These are phyloP conservation scores for Nebria ingens DNA, from an alignment of 1,140 invertebrate genomes.

Conservation along the genomic window DNA sequence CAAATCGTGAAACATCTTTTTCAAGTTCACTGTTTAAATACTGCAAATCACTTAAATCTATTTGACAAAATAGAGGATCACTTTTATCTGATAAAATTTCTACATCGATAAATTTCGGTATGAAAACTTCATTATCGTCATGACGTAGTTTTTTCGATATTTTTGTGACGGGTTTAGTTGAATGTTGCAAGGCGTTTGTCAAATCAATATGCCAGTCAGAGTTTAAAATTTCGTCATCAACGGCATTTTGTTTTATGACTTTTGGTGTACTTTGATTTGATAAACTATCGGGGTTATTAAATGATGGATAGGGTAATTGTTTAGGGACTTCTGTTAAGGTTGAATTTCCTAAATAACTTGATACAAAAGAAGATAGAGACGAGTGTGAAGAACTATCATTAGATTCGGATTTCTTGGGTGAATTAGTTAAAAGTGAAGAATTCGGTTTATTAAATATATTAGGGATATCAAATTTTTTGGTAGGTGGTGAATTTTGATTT, in stretches of 20 bases:
- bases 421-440: constrained; percentile 7
- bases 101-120: constrained; percentile 25
- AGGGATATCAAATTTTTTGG: constrained; percentile 14
- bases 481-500: constrained; percentile 15
- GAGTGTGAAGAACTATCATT: background rate
- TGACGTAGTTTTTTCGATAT: no score
- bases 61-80: constrained; percentile 20
- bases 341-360: constrained; percentile 18
- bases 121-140: constrained; percentile 13
- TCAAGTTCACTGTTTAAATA: constrained; percentile 16
- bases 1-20: constrained; percentile 36
- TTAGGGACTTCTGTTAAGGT: background rate
- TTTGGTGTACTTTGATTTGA: background rate
- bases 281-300: background rate
- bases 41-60: constrained; percentile 27
- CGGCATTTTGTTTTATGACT: background rate
- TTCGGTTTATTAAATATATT: constrained; percentile 9
- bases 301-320: background rate
- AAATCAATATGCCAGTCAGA: constrained; percentile 25
- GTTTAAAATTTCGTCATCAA: background rate
- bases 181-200: constrained; percentile 22
- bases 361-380: constrained; percentile 19
- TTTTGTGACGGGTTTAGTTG: background rate
- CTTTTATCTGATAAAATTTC: constrained; percentile 15
- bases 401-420: constrained; percentile 4